Base-by-base conservation (phyloP, 2,797 vertebrate genomes). In the Anomalospiza imberbis region DNA sequence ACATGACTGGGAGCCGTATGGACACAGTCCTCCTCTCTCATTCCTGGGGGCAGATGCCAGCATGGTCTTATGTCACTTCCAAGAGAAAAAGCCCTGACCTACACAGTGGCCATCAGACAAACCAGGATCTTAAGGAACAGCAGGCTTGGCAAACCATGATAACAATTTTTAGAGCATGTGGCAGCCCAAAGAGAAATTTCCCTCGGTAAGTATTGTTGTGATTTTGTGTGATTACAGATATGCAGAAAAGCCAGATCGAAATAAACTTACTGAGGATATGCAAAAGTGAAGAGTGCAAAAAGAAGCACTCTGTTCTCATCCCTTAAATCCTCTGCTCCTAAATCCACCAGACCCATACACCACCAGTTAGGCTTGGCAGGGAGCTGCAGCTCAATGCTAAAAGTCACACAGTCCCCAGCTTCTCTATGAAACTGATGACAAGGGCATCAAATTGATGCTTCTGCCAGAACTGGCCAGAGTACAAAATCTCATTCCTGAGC, bases 401-500 rank as follows among this genome's bases (percentile, higher is more conserved):
- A 89, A 90, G 50, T 79, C 90, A 73, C 2, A 1, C 65, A 85
- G 89, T 77, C 88, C 73, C 55, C n/a, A 1, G 72, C 79, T 84
- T 93, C 70, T 72, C 79, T 34, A 31, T 74, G 85, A 85, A 94
- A 87, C 54, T 26, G 83, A 81, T 87, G 89, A 94, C 93, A 91
- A 91, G 88, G 89, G 82, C 93, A 94, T 94, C 85, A 91, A 79
- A 94, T 75, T 77, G 82, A 93, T 85, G 94, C 55, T 81, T 91
- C 83, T 94, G 91, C 89, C 91, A 94, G 90, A 96, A 85, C 93
- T 96, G 95, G 95, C 89, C 88, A 68, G 89, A 89, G 89, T 95
- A 94, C 94, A 97, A 92, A 92, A 95, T 88, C 87, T 91, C 93
- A 92, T 95, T 95, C 93, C 91, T 85, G 90, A 96, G 90, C 92